Evolutionary conservation across 2,888 invertebrate species (phyloP), one percentile per base, ranked within the genome.

Genomic region (Odontocerum albicorne): DNA sequence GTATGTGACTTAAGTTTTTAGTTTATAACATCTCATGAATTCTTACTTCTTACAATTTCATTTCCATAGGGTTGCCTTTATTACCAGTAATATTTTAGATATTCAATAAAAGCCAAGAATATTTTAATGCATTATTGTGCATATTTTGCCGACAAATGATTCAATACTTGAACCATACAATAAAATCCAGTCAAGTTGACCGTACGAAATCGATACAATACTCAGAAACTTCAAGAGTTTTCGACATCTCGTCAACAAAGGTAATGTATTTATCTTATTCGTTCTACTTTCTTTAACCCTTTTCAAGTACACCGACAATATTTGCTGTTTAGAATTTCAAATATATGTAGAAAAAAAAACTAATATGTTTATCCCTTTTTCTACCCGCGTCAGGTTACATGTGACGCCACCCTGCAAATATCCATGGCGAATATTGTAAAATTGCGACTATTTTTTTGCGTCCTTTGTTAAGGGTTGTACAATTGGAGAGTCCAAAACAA

Each of bases 201-300:
- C 47, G 16, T 22, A 36, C 35, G 2, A 47, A 47, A 47, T 47
- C 16, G 35, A 38, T 45, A 52, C 44, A 52, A 52, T 52, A 39
- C 33, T 17, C 31, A 27, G 4, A 7, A 8, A 15, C 12, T 39
- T 49, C 31, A 27, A 38, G 27, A 46, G 40, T 36, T 45, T 35
- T 57, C 40, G 12, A 42, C 43, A 19, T 43, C 35, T 13, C 27
- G 13, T 12, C n/a, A 38, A 49, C 52, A 57, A 57, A 27, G 32
- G 51, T 52, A 44, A 52, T 57, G 35, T 46, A 59, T 59, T 59
- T 59, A 60, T 60, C 56, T 57, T 55, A 57, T 60, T 55, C 57
- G 60, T 47, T 57, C 49, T 45, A 49, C 59, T 56, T 59, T 56
- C 50, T 44, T 49, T 31, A 46, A 55, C 50, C 57, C 54, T 51